Evolutionary conservation across 2,888 invertebrate genomes (phyloP).

Genomic region (Biston stratarius): DNA sequence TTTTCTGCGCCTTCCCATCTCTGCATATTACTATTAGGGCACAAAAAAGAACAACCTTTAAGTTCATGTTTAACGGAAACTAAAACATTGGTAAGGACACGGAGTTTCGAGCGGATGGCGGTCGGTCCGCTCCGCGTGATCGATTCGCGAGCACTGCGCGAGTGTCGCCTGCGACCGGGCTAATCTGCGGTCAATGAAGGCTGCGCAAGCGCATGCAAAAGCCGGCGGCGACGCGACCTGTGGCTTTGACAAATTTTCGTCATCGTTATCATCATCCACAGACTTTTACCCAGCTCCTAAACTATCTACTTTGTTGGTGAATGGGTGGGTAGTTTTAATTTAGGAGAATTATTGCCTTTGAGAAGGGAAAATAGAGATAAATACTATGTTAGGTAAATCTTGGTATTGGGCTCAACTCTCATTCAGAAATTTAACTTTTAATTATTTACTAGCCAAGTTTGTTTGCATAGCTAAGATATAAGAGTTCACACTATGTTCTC

Average conservation of each 20-base stretch:
- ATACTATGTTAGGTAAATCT: not conserved
- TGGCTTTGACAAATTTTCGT: conserved; percentile 3
- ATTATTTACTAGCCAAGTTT: too few species aligned
- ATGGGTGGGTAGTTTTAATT: too few species aligned
- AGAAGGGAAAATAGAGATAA: too few species aligned
- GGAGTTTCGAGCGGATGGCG: conserved; percentile 57
- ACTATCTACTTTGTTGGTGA: too few species aligned
- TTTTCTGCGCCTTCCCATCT: conserved; percentile 66
- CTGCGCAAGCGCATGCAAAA: conserved; percentile 63
- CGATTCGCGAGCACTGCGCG: conserved; percentile 72
- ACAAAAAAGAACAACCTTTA: conserved; percentile 62
- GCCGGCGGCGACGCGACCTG: conserved; percentile 4
- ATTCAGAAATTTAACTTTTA: too few species aligned
- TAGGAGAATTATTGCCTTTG: too few species aligned
- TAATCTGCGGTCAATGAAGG: conserved; percentile 60
- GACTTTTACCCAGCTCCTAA: too few species aligned
- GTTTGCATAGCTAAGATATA: too few species aligned
- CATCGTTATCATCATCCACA: too few species aligned
- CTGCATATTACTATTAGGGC: conserved; percentile 58
- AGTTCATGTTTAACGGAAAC: conserved; percentile 65
- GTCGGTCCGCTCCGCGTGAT: conserved; percentile 73
- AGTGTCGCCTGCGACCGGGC: conserved; percentile 52
- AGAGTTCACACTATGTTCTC: too few species aligned
- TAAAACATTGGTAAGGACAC: conserved; percentile 62
- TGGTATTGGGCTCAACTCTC: not conserved